These are phyloP conservation scores for Acanthisitta chloris DNA, from an alignment of 2,113 vertebrate species.

Conservation along the genomic window DNA sequence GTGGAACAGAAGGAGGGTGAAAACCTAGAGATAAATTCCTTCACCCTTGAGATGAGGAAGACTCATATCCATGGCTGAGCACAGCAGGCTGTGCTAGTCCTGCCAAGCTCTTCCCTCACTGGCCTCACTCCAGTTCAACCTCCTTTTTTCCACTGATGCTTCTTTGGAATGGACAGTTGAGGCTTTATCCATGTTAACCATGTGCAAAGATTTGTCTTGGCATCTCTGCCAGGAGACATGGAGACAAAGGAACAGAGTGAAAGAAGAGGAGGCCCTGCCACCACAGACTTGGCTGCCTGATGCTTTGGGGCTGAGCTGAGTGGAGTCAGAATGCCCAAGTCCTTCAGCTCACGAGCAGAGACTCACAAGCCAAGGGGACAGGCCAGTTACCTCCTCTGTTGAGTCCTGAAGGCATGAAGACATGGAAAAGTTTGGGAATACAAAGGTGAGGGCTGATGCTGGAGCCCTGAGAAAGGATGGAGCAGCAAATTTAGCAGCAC, in stretches of 20 bases:
- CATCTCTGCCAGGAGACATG: not conserved
- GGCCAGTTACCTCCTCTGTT: not conserved
- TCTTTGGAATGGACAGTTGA: not conserved
- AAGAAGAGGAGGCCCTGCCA: not conserved
- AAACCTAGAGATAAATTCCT: not conserved
- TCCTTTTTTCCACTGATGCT: not conserved
- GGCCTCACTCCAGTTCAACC: not conserved
- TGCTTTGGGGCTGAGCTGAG: not conserved
- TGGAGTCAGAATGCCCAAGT: not conserved
- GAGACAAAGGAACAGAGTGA: not conserved
- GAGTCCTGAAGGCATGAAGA: not conserved
- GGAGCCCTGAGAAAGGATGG: not conserved
- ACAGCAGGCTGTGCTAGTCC: not conserved
- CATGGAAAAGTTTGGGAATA: not conserved
- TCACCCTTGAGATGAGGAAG: not conserved
- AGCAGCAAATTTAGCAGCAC: not conserved
- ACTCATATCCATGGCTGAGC: not conserved
- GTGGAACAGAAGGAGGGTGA: not conserved
- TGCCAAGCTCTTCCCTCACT: not conserved
- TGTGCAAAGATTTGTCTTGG: not conserved
- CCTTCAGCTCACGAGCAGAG: not conserved
- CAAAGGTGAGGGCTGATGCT: not conserved
- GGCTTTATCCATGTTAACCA: not conserved
- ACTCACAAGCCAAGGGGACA: not conserved
- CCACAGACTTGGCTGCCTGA: rapidly evolving